Evolutionary conservation across 2,113 vertebrate species (phyloP).

Genomic region (Melanotaenia duboulayi): DNA sequence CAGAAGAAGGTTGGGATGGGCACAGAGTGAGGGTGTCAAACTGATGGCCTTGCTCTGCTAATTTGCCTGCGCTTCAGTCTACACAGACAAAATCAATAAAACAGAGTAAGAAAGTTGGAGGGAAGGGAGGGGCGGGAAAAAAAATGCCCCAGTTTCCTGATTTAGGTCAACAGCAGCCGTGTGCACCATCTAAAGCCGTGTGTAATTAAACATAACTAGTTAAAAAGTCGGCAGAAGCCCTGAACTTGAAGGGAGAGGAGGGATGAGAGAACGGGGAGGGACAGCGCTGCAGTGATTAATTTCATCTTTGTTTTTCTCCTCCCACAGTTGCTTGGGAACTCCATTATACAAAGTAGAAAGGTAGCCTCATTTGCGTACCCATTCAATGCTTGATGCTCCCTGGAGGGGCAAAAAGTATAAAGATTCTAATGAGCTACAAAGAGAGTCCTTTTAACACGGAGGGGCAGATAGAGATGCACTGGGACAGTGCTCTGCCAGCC

Average conservation of each 20-base stretch:
- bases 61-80: constrained; percentile 63
- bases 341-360: constrained; percentile 63
- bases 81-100: constrained; percentile 74
- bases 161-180: constrained; percentile 78
- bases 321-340: constrained; percentile 50
- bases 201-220: constrained; percentile 79
- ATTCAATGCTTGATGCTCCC: constrained; percentile 57
- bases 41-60: constrained; percentile 49
- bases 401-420: constrained; percentile 52
- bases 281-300: constrained; percentile 61
- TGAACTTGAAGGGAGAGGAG: constrained; percentile 42
- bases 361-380: constrained; percentile 70
- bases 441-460: constrained; percentile 59
- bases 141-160: constrained; percentile 77
- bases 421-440: constrained; percentile 72
- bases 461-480: constrained; percentile 43
- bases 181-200: constrained; percentile 68
- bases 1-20: neutral
- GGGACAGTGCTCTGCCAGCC: constrained; percentile 44
- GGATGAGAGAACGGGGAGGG: constrained; percentile 37
- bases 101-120: constrained; percentile 69
- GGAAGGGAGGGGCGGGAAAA: neutral
- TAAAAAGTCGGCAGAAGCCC: constrained; percentile 63
- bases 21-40: constrained; percentile 33
- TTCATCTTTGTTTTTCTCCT: constrained; percentile 72